phyloP scores from a whole-genome alignment of 2,888 invertebrate species.

The Villa cingulata region DNA sequence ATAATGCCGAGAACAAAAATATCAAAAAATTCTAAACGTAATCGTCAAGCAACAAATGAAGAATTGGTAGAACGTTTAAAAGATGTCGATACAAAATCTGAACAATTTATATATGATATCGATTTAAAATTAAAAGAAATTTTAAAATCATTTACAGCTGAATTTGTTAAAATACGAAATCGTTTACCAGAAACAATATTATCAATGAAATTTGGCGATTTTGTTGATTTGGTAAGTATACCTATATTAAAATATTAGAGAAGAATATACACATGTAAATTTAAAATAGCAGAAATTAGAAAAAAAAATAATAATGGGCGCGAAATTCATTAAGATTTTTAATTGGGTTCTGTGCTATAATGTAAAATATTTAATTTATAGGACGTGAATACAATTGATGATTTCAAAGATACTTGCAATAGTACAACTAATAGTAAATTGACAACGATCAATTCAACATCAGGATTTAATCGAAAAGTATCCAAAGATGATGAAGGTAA shows the following conservation, averaged over 20 bases:
- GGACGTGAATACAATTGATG: conserved; percentile 12
- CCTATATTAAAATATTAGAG: too few species aligned
- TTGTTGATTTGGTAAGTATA: conserved; percentile 22
- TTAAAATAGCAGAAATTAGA: too few species aligned
- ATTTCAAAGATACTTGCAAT: conserved; percentile 3
- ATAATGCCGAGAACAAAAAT: conserved; percentile 34
- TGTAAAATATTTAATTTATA: conserved; percentile 3
- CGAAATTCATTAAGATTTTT: too few species aligned
- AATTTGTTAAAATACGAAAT: conserved; percentile 7
- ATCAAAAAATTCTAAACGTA: conserved; percentile 30
- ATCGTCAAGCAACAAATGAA: conserved; percentile 31
- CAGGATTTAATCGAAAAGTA: background rate
- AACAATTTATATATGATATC: conserved; percentile 19
- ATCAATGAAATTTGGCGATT: conserved; percentile 24
- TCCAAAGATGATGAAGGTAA: conserved; percentile 14
- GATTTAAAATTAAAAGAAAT: conserved; percentile 19
- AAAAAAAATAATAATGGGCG: too few species aligned
- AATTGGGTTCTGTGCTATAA: too few species aligned
- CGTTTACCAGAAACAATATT: conserved; percentile 19
- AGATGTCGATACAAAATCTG: conserved; percentile 25
- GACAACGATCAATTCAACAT: background rate
- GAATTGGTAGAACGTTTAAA: conserved; percentile 23
- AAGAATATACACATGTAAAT: too few species aligned
- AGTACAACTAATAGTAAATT: background rate
- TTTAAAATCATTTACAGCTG: conserved; percentile 8